A percentile compares a stretch with the other conserved stretches of the same genome.
phyloP scores from a whole-genome alignment of 2,113 vertebrate genomes.

The Poecile atricapillus region DNA sequence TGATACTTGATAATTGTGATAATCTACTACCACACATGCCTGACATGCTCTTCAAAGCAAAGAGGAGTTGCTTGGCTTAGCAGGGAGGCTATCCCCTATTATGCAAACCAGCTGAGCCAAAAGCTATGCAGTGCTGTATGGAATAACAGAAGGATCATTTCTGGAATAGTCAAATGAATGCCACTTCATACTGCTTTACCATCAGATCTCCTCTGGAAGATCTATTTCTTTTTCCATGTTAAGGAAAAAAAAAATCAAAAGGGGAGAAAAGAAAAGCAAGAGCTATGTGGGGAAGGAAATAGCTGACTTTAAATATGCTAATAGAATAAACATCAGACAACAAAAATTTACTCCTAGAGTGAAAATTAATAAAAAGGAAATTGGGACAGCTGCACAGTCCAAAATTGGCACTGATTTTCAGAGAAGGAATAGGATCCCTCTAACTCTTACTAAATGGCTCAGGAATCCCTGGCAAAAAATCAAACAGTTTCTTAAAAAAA shows the following conservation, averaged over 20 bases:
- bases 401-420: conserved; percentile 68
- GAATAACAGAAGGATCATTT: conserved; percentile 58
- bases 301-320: not conserved
- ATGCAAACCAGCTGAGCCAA: conserved; percentile 56
- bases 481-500: conserved; percentile 66
- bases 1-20: conserved; percentile 74
- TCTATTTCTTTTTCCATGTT: not conserved
- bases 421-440: conserved; percentile 68
- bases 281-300: not conserved
- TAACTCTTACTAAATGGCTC: conserved; percentile 67
- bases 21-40: conserved; percentile 67
- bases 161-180: conserved; percentile 46
- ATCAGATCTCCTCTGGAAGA: not conserved
- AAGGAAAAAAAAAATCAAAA: not conserved
- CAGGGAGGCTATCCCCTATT: conserved; percentile 62
- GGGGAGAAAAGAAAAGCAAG: not conserved
- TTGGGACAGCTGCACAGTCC: conserved; percentile 66
- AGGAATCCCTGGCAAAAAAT: conserved; percentile 75
- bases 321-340: conserved; percentile 32
- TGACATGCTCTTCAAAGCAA: conserved; percentile 54
- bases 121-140: conserved; percentile 42
- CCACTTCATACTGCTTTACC: conserved; percentile 1
- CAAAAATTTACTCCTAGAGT: conserved; percentile 44
- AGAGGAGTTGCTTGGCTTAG: conserved; percentile 65
- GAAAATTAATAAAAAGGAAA: conserved; percentile 69